Evolutionary conservation across 92 coral and sea anemone genomes (phyloP).

Genomic region (Porites cylindrica): DNA sequence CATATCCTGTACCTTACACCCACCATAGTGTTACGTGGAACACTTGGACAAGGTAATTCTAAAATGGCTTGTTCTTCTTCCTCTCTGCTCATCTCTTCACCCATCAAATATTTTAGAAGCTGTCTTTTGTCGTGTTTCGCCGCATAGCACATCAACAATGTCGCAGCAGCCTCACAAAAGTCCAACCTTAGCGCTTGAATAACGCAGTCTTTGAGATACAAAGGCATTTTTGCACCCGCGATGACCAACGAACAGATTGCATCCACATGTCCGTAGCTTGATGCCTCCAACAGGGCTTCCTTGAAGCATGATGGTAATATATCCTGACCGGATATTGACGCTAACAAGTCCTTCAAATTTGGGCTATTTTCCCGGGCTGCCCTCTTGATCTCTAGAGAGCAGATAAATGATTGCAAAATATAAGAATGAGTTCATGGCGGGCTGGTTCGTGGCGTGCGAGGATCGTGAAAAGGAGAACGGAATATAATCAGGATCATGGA

Average conservation of each 20-base stretch:
- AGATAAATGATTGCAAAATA: not conserved
- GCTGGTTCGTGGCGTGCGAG: not conserved
- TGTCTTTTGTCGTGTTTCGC: constrained; percentile 67
- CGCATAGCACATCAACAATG: constrained; percentile 88
- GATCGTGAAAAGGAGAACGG: too few species aligned
- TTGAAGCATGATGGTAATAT: constrained; percentile 78
- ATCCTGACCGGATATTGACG: constrained; percentile 62
- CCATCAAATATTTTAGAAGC: constrained; percentile 75
- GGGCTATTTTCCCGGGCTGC: constrained; percentile 83
- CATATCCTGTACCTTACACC: constrained; percentile 7
- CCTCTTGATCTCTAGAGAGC: constrained; percentile 74
- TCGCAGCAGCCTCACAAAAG: constrained; percentile 75
- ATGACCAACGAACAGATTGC: constrained; percentile 83
- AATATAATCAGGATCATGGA: too few species aligned
- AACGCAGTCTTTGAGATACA: constrained; percentile 70
- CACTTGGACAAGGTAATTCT: constrained; percentile 56
- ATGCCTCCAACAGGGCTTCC: constrained; percentile 86
- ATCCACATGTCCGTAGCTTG: constrained; percentile 76
- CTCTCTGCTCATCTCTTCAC: constrained; percentile 38
- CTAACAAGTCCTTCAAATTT: constrained; percentile 65
- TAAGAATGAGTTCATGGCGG: not conserved
- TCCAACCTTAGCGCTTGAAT: constrained; percentile 65
- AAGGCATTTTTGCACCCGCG: constrained; percentile 69
- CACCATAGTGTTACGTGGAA: not conserved
- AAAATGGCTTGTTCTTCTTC: constrained; percentile 50